Evolutionary conservation across 2,888 invertebrate genomes (phyloP).

Genomic region (Cantharis rustica): DNA sequence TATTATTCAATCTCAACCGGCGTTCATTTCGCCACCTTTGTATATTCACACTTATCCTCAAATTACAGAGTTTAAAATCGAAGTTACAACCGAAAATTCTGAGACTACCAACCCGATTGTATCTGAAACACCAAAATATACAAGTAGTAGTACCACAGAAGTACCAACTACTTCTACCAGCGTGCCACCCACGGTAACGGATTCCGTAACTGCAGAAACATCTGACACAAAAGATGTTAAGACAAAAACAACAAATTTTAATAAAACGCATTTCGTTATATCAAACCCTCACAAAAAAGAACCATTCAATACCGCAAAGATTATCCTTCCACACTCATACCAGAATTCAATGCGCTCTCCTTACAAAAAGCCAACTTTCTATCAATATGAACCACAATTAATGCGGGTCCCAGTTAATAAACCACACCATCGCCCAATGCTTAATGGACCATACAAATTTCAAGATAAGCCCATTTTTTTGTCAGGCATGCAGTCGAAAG

Average conservation of each 20-base stretch:
- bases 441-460: conserved; percentile 12
- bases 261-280: neutral
- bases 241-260: neutral
- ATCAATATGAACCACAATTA: neutral
- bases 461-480: conserved; percentile 10
- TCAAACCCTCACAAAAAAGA: neutral
- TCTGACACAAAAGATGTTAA: neutral
- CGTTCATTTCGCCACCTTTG: conserved; percentile 4
- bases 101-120: conserved; percentile 11
- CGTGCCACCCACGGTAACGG: neutral
- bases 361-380: neutral
- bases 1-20: conserved; percentile 3
- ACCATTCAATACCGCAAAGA: neutral
- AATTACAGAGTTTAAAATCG: neutral
- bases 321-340: neutral
- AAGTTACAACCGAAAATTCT: neutral
- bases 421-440: conserved; percentile 31
- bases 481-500: conserved; percentile 3
- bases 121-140: conserved; percentile 14
- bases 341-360: neutral
- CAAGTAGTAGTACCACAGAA: conserved; percentile 35
- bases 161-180: conserved; percentile 35
- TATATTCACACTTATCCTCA: conserved; percentile 4
- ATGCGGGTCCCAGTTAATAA: conserved; percentile 10
- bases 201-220: neutral